Conservation (phyloP, 1,140 invertebrate genomes). For the Danaus melanippus region DNA sequence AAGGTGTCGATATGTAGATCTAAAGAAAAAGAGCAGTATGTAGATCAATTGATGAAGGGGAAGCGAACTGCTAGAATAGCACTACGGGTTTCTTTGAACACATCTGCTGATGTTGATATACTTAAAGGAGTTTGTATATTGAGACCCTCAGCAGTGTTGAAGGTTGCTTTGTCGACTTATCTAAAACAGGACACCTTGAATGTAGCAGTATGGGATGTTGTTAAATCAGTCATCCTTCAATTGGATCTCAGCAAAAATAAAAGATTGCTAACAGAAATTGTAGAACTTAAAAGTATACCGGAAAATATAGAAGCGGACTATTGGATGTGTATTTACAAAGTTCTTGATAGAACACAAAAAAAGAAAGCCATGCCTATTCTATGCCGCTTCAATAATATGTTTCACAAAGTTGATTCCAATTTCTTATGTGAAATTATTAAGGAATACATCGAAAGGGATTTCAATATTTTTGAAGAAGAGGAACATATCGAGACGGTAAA, state of each 20-base stretch:
- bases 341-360: conserved; percentile 18
- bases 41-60: conserved; percentile 26
- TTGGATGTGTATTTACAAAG: conserved; percentile 24
- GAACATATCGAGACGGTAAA: background rate
- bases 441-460: conserved; percentile 18
- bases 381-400: conserved; percentile 24
- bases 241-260: conserved; percentile 15
- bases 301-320: conserved; percentile 32
- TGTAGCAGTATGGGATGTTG: conserved; percentile 26
- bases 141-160: conserved; percentile 30
- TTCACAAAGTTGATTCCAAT: conserved; percentile 23
- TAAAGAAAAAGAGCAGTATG: conserved; percentile 22
- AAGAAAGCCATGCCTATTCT: conserved; percentile 20
- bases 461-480: background rate
- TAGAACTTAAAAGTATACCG: conserved; percentile 20
- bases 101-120: conserved; percentile 16
- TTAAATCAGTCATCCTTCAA: conserved; percentile 27
- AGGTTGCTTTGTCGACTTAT: conserved; percentile 20
- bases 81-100: conserved; percentile 26
- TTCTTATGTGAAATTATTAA: conserved; percentile 15
- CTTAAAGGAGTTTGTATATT: conserved; percentile 17
- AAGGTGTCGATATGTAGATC: conserved; percentile 27
- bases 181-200: conserved; percentile 18
- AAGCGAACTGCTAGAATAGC: conserved; percentile 22
- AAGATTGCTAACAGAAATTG: conserved; percentile 14